Evolutionary conservation across 2,113 vertebrate genomes (phyloP).

Genomic region (Psittacula cyanocephala): DNA sequence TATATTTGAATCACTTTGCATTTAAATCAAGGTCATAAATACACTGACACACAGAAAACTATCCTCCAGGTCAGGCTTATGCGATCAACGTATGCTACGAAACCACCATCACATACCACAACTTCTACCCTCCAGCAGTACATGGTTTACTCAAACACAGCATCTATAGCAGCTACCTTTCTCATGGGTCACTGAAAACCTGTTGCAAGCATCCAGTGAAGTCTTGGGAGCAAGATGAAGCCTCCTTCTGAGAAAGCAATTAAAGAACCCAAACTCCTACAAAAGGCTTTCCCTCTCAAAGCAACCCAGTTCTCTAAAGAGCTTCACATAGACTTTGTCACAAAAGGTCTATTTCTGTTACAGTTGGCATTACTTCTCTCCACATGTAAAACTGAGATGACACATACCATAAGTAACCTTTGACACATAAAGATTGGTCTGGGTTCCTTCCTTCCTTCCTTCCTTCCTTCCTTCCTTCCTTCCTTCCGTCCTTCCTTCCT

Average conservation of each 20-base stretch:
- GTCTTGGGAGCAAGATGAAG: background rate
- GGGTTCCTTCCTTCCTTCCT: no score
- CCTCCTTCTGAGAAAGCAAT: background rate
- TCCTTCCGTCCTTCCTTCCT: background rate
- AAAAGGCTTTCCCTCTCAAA: background rate
- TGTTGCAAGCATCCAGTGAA: no score
- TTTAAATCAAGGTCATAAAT: background rate
- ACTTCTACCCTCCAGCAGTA: background rate
- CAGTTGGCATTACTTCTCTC: background rate
- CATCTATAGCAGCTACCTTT: background rate
- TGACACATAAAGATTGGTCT: no score
- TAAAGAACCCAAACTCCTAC: background rate
- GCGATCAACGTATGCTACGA: background rate
- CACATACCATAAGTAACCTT: no score
- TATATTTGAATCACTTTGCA: background rate
- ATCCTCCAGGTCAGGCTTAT: background rate
- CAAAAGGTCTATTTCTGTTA: background rate
- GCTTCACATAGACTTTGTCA: background rate
- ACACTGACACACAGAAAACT: background rate
- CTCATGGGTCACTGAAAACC: background rate
- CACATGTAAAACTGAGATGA: no score
- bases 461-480: no score
- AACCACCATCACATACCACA: background rate
- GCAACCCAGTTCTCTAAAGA: background rate
- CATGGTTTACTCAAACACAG: background rate